Conservation (phyloP, 2,888 invertebrate genomes). For the Noctua janthina region DNA sequence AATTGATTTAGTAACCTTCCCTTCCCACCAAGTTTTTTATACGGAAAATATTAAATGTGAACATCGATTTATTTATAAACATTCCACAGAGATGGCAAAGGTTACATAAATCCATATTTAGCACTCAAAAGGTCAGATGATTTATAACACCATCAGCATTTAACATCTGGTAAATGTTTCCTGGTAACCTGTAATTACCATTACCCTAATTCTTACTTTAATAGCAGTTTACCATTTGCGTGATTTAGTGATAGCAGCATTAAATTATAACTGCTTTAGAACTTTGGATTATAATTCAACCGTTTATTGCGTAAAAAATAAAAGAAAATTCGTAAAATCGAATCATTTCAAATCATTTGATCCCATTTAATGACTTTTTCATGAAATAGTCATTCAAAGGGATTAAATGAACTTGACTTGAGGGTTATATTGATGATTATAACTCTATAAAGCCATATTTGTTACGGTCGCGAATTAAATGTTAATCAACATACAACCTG, state of each 20-base stretch:
- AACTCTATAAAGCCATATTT: background rate
- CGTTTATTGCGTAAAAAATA: background rate
- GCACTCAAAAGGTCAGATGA: constrained; percentile 41
- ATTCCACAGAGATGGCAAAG: constrained; percentile 26
- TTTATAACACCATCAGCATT: constrained; percentile 32
- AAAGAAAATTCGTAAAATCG: background rate
- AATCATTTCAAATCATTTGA: background rate
- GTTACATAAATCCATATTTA: constrained; percentile 39
- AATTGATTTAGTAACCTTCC: constrained; percentile 62
- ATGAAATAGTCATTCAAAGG: background rate
- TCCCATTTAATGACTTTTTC: background rate
- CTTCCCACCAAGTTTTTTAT: constrained; percentile 26
- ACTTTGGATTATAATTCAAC: background rate
- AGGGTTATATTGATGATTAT: background rate
- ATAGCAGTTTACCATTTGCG: constrained; percentile 6
- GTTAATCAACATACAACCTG: background rate
- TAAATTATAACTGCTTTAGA: background rate
- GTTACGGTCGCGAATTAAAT: background rate
- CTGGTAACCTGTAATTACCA: constrained; percentile 19
- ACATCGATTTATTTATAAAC: constrained; percentile 51
- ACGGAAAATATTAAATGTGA: constrained; percentile 43
- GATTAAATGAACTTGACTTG: background rate
- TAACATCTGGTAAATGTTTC: constrained; percentile 40
- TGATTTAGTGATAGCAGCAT: constrained; percentile 19
- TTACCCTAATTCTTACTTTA: constrained; percentile 19